Conservation (phyloP, 2,113 vertebrate species). For the Tyrannus savana region DNA sequence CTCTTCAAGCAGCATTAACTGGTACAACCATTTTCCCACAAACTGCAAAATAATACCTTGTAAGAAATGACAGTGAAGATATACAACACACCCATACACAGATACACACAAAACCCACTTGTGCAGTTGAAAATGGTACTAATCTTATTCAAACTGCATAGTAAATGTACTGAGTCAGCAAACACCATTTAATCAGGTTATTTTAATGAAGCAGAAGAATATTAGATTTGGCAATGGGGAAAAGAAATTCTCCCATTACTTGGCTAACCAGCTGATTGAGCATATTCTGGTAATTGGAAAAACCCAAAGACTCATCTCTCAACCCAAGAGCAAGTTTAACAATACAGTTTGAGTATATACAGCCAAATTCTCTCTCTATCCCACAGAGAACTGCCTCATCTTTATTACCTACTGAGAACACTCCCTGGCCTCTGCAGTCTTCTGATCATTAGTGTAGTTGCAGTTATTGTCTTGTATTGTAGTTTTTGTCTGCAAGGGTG, state of each 20-base stretch:
- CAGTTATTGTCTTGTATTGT: neutral
- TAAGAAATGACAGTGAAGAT: neutral
- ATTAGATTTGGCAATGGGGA: neutral
- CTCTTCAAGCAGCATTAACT: neutral
- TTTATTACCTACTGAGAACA: neutral
- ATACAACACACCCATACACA: neutral
- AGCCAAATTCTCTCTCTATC: neutral
- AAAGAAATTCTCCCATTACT: neutral
- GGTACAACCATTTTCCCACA: neutral
- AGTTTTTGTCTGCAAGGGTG: neutral
- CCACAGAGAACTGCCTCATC: rapidly evolving
- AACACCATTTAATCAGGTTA: neutral
- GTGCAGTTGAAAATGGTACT: neutral
- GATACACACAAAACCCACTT: neutral
- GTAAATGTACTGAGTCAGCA: neutral
- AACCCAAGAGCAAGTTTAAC: neutral
- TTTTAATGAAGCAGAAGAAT: neutral
- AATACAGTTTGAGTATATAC: neutral
- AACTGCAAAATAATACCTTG: neutral
- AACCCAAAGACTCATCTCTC: neutral
- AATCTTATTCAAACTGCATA: neutral
- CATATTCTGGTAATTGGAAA: neutral
- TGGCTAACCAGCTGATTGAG: neutral
- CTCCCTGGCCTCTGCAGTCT: neutral
- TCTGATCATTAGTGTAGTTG: neutral